Conservation (phyloP, 1,140 invertebrate genomes). For the Magallana angulata region DNA sequence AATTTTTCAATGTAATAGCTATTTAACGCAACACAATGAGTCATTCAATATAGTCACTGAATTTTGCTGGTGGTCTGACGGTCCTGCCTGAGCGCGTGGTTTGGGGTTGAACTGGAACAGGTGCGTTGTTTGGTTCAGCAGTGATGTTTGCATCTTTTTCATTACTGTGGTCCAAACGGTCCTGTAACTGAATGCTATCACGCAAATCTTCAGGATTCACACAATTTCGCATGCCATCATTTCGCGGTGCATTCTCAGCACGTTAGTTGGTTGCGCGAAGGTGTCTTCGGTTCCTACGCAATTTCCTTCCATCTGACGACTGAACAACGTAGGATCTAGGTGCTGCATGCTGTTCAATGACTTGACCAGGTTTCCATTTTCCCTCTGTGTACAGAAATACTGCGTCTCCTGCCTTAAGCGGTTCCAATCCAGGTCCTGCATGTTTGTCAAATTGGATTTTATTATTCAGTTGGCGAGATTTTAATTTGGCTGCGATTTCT, state of each 20-base stretch:
- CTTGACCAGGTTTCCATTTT: neutral
- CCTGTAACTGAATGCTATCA: neutral
- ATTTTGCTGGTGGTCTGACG: neutral
- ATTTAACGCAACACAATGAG: neutral
- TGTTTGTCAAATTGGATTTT: neutral
- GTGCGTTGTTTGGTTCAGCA: too few species aligned
- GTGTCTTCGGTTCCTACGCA: conserved; percentile 34
- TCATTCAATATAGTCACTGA: neutral
- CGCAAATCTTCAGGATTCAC: neutral
- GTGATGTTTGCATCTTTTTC: neutral
- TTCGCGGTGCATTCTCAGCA: neutral
- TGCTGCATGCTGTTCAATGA: conserved; percentile 2
- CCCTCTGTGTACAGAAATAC: neutral
- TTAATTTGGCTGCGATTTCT: neutral
- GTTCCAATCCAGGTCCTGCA: neutral
- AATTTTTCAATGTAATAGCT: neutral
- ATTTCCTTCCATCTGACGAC: conserved; percentile 40
- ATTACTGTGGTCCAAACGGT: neutral
- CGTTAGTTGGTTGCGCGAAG: neutral
- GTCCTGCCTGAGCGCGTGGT: neutral
- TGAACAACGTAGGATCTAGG: conserved; percentile 44
- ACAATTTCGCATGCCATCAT: neutral
- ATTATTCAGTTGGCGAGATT: neutral
- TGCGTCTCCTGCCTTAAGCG: neutral
- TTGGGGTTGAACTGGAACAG: neutral